A percentile compares a stretch with the other conserved stretches of the same genome.
Evolutionary conservation across 1,140 invertebrate species (phyloP).

Genomic region (Danaus plexippus): DNA sequence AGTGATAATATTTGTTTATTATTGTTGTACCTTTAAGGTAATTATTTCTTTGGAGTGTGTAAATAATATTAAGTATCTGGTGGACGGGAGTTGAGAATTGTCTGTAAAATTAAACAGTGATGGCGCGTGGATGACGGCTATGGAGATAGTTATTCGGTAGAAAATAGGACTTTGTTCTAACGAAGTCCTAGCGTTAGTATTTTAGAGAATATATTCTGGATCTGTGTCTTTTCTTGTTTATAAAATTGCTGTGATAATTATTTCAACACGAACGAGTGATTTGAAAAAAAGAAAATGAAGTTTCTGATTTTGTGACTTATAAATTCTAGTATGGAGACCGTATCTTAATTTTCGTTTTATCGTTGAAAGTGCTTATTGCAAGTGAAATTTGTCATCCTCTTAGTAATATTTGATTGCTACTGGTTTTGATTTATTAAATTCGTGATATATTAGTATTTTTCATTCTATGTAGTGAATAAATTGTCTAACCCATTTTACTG

Average conservation of each 20-base stretch:
- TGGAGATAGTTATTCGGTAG: conserved; percentile 40
- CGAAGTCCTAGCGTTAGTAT: conserved; percentile 32
- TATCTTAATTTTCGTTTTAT: conserved; percentile 26
- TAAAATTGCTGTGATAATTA: conserved; percentile 26
- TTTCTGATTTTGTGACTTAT: conserved; percentile 44
- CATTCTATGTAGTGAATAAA: conserved; percentile 23
- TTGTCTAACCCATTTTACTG: conserved; percentile 47
- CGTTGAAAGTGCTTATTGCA: conserved; percentile 13
- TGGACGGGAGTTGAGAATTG: conserved; percentile 13
- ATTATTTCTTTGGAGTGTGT: conserved; percentile 17
- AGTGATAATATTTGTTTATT: conserved; percentile 21
- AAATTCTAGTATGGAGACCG: conserved; percentile 28
- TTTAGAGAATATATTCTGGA: conserved; percentile 39
- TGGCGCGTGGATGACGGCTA: conserved; percentile 56
- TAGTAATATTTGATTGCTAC: conserved; percentile 4
- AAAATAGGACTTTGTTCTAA: conserved; percentile 60
- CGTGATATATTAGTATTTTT: conserved; percentile 23
- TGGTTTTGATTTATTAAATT: conserved; percentile 28
- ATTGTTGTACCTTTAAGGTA: conserved; percentile 30
- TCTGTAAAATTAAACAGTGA: conserved; percentile 35
- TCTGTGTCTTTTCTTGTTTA: conserved; percentile 24
- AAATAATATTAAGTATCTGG: conserved; percentile 9
- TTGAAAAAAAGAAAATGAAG: conserved; percentile 61
- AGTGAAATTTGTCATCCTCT: conserved; percentile 3
- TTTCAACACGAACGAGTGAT: conserved; percentile 18